Percentiles rank a stretch among this genome's conserved stretches.
These are phyloP conservation scores for Pammene aurita DNA, from an alignment of 2,888 invertebrate genomes.

Conservation along the genomic window DNA sequence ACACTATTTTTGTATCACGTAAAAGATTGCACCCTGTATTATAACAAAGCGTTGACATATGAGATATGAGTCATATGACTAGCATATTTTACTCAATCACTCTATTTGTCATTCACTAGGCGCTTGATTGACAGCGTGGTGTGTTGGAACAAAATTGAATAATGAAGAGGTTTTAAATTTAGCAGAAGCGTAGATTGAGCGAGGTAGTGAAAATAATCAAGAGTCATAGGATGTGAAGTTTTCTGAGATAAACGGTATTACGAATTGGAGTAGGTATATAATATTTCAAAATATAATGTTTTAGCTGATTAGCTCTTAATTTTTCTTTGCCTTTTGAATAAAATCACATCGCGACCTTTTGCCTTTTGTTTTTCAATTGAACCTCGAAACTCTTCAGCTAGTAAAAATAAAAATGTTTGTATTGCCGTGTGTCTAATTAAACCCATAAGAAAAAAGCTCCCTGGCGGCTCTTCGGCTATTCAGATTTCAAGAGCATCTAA, in stretches of 20 bases:
- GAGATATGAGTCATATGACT: no score
- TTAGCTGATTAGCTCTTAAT: no score
- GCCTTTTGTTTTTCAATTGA: neutral
- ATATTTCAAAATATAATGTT: neutral
- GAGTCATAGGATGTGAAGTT: neutral
- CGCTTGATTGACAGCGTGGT: constrained; percentile 24
- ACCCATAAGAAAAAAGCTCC: neutral
- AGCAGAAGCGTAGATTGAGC: constrained; percentile 1
- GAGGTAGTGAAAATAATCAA: constrained; percentile 4
- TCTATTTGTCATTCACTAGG: constrained; percentile 2
- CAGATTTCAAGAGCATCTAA: constrained; percentile 22
- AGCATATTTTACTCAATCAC: no score
- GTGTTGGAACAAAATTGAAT: constrained; percentile 4
- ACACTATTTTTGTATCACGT: no score
- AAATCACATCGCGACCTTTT: neutral
- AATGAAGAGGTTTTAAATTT: constrained; percentile 25
- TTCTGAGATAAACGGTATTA: neutral
- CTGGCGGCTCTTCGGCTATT: neutral
- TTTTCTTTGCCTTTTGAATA: neutral
- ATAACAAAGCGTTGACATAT: no score
- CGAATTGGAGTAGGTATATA: neutral
- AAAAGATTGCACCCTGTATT: no score
- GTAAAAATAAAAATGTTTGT: constrained; percentile 17
- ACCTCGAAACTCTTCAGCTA: neutral
- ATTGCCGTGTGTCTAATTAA: neutral